These are phyloP conservation scores for Drosophila bifasciata DNA, from an alignment of 1,140 invertebrate genomes.

Conservation along the genomic window DNA sequence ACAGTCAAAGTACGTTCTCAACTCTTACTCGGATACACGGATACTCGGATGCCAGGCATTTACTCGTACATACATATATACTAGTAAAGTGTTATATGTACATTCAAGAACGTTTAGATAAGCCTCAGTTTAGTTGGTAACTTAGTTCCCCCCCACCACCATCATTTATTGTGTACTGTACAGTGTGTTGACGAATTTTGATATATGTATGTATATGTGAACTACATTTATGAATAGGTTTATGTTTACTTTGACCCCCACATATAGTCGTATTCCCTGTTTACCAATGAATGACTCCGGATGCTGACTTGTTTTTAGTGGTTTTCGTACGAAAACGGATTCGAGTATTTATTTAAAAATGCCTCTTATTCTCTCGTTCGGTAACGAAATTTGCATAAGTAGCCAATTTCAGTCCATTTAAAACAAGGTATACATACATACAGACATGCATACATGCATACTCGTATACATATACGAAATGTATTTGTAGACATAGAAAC, in stretches of 20 bases:
- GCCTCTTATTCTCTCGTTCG: slow-evolving; percentile 12
- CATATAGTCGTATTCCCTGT: slow-evolving; percentile 12
- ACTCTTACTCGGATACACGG: background rate
- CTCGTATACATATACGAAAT: background rate
- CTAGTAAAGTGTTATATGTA: too few species aligned
- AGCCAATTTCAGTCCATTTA: slow-evolving; percentile 56
- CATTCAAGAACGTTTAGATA: slow-evolving; percentile 31
- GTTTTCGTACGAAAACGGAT: slow-evolving; percentile 1
- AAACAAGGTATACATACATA: slow-evolving; percentile 15
- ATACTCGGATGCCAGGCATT: slow-evolving; percentile 17
- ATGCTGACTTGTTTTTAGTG: background rate
- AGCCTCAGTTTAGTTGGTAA: slow-evolving; percentile 48
- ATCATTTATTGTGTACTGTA: slow-evolving; percentile 65
- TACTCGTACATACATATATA: slow-evolving; percentile 36
- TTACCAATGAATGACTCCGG: background rate
- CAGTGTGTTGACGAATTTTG: slow-evolving; percentile 56
- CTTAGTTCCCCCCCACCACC: slow-evolving; percentile 23
- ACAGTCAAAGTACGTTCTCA: slow-evolving; percentile 14
- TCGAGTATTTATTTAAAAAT: slow-evolving; percentile 15
- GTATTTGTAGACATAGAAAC: background rate
- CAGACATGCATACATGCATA: background rate
- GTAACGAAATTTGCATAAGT: slow-evolving; percentile 56
- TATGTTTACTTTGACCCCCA: slow-evolving; percentile 10
- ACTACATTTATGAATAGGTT: slow-evolving; percentile 11
- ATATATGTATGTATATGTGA: slow-evolving; percentile 18